Percentiles rank a stretch among this genome's conserved stretches.
Conservation (phyloP, 2,797 vertebrate species). For the Pseudochaenichthys georgianus region DNA sequence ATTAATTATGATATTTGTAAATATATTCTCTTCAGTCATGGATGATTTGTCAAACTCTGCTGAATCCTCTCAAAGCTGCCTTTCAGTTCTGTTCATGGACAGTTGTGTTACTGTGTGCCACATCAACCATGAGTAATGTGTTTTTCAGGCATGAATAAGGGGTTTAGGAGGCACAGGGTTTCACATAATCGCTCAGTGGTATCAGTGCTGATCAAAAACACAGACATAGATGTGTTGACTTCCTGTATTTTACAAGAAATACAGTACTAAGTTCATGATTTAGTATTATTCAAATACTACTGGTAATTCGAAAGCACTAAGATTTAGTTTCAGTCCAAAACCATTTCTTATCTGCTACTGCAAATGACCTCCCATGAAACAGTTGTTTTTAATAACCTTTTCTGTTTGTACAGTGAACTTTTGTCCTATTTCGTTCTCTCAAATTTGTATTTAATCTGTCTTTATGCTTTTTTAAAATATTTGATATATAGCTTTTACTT, state of each 20-base stretch:
- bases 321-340: neutral
- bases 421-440: neutral
- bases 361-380: neutral
- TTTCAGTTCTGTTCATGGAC: conserved; percentile 17
- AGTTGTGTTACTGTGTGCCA: conserved; percentile 32
- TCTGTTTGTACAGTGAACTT: neutral
- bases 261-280: neutral
- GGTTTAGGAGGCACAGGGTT: conserved; percentile 48
- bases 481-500: neutral
- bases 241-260: conserved; percentile 31
- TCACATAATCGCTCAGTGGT: conserved; percentile 15
- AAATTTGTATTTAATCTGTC: neutral
- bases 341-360: neutral
- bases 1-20: neutral
- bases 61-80: neutral
- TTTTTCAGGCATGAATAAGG: conserved; percentile 63
- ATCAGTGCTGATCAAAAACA: conserved; percentile 13
- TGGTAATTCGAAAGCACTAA: neutral
- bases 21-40: neutral
- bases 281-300: neutral
- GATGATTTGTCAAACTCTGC: conserved; percentile 15
- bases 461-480: neutral
- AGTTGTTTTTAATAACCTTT: neutral
- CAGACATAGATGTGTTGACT: conserved; percentile 4
- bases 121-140: conserved; percentile 63